These are phyloP conservation scores for Microtus ochrogaster DNA, from an alignment of 2,113 vertebrate genomes.

Conservation along the genomic window DNA sequence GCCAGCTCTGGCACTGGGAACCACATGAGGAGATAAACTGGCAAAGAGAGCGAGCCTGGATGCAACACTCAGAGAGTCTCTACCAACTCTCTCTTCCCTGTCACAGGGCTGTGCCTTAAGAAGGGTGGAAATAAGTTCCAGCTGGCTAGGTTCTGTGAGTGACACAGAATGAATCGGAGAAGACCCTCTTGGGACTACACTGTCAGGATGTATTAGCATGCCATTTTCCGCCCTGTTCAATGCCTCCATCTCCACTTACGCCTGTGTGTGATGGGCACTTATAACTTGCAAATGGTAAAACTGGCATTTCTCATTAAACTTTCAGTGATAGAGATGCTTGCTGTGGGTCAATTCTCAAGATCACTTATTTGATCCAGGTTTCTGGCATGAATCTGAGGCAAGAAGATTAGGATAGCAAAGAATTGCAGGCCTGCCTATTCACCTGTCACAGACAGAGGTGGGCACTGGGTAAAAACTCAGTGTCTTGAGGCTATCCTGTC, in stretches of 20 bases:
- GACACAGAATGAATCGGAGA: background rate
- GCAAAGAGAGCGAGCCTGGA: background rate
- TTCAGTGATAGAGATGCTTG: background rate
- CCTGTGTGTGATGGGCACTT: background rate
- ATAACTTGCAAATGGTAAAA: constrained; percentile 20
- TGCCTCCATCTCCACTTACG: background rate
- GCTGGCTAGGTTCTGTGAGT: background rate
- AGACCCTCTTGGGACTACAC: background rate
- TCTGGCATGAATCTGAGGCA: background rate
- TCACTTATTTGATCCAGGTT: constrained; percentile 8
- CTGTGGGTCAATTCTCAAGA: background rate
- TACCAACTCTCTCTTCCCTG: background rate
- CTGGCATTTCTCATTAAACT: constrained; percentile 49
- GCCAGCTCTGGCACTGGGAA: background rate
- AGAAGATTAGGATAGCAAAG: background rate
- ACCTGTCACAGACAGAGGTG: background rate
- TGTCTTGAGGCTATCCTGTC: background rate
- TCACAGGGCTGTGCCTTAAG: background rate
- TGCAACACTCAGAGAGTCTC: background rate
- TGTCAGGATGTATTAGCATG: background rate
- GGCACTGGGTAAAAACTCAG: background rate
- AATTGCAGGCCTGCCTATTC: background rate
- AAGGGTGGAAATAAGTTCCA: background rate
- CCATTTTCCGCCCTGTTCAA: background rate
- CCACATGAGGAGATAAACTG: background rate